phyloP scores from a whole-genome alignment of 2,888 invertebrate species.

The Gastracanthus pulcherrimus region DNA sequence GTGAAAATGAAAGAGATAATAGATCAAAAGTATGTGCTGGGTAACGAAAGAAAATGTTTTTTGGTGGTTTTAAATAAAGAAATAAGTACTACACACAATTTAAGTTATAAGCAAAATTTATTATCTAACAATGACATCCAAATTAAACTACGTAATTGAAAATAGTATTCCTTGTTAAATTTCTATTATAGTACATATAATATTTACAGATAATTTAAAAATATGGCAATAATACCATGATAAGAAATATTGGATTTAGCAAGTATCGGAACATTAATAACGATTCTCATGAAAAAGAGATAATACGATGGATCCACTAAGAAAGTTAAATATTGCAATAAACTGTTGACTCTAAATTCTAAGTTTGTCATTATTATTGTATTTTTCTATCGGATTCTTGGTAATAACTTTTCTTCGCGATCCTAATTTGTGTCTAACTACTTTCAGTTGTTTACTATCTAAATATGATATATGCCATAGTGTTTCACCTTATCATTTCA shows the following conservation, averaged over 20 bases:
- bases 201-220: neutral
- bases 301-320: neutral
- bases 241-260: neutral
- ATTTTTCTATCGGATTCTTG: neutral
- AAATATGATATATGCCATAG: neutral
- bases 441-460: slow-evolving; percentile 2
- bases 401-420: neutral
- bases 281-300: neutral
- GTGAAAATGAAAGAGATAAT: too few species aligned
- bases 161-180: too few species aligned
- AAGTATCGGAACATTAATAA: neutral
- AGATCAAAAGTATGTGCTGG: too few species aligned
- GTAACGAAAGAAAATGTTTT: too few species aligned
- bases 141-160: too few species aligned
- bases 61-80: too few species aligned
- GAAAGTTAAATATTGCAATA: neutral
- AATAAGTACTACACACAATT: too few species aligned
- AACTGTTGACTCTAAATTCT: neutral
- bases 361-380: neutral
- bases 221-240: neutral
- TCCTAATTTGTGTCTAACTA: slow-evolving; percentile 1
- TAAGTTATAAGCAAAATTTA: too few species aligned
- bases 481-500: neutral
- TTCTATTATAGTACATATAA: neutral
- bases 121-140: too few species aligned